Evolutionary conservation across 1,140 invertebrate species (phyloP).

Genomic region (Aleiodes sp.): DNA sequence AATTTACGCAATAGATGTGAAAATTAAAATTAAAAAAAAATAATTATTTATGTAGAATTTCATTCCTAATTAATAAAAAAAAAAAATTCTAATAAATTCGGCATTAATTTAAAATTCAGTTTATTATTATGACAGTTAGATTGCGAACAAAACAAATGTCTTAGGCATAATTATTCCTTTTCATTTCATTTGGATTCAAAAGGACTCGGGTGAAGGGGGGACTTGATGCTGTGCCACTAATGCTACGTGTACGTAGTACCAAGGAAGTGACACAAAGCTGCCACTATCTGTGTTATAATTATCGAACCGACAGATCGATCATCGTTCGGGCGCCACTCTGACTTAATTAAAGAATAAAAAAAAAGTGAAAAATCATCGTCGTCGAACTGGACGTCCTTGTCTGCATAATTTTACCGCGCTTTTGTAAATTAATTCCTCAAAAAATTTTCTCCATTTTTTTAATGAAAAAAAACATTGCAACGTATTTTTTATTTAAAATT

Average conservation of each 20-base stretch:
- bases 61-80: no score
- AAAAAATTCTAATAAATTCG: no score
- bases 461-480: no score
- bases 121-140: no score
- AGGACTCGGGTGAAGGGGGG: background rate
- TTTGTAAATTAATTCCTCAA: background rate
- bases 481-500: background rate
- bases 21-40: no score
- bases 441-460: background rate
- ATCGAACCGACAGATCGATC: constrained; percentile 28
- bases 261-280: constrained; percentile 28
- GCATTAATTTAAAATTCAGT: no score
- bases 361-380: constrained; percentile 3
- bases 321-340: constrained; percentile 23
- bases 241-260: background rate
- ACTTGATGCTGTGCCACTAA: background rate
- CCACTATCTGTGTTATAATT: constrained; percentile 29
- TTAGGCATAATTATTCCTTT: no score
- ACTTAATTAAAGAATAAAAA: background rate
- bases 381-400: constrained; percentile 22
- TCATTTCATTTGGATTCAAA: no score
- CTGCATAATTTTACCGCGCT: background rate
- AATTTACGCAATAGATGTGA: no score
- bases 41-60: no score
- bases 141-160: no score